These are phyloP conservation scores for Panulirus ornatus DNA, from an alignment of 1,140 invertebrate genomes.

Conservation along the genomic window DNA sequence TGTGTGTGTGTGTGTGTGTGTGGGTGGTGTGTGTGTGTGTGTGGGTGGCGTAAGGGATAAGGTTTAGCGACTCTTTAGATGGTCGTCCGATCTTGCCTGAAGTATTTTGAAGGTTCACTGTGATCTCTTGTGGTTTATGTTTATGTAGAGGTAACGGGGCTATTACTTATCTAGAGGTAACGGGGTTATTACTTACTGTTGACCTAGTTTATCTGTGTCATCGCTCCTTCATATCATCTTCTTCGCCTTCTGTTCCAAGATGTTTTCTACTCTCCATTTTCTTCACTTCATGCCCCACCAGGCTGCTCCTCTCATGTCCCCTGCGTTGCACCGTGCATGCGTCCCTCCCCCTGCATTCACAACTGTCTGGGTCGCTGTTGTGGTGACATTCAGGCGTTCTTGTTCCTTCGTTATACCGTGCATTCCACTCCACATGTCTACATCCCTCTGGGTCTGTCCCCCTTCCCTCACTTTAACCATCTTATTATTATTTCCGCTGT, in stretches of 20 bases:
- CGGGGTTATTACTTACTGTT: no score
- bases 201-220: no score
- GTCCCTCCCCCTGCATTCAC: no score
- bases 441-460: not conserved
- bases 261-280: not conserved
- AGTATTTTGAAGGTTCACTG: not conserved
- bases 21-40: no score
- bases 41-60: no score
- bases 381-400: not conserved
- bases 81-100: not conserved
- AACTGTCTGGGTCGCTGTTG: not conserved
- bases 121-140: not conserved
- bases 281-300: not conserved
- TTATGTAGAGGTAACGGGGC: not conserved
- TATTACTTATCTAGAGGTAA: not conserved
- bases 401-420: not conserved
- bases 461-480: not conserved
- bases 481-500: not conserved
- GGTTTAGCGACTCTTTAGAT: not conserved
- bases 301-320: not conserved
- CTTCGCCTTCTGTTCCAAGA: not conserved
- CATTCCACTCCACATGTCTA: not conserved
- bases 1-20: no score
- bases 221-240: not conserved
- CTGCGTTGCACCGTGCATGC: no score